phyloP scores from a whole-genome alignment of 1,140 invertebrate genomes.

The Aphaenogaster ashmeadi region DNA sequence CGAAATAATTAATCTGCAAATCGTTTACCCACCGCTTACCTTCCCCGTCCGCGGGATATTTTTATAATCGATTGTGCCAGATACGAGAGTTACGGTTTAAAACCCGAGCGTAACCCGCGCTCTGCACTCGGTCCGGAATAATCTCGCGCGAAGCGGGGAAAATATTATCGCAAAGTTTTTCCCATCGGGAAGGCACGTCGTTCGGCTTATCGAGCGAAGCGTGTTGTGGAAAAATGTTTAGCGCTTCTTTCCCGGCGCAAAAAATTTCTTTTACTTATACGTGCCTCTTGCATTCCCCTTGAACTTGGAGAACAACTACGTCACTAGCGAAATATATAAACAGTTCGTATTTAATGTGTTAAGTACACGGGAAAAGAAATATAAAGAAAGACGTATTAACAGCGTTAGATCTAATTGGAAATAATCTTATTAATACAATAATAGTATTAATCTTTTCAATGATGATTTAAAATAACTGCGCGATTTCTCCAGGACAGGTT shows the following conservation, averaged over 20 bases:
- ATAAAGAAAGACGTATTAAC: too few species aligned
- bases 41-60: not conserved
- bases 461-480: too few species aligned
- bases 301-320: not conserved
- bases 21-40: too few species aligned
- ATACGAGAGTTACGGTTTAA: not conserved
- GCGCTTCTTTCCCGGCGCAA: not conserved
- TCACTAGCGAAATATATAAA: not conserved
- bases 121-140: not conserved
- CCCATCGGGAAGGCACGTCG: not conserved
- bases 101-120: not conserved
- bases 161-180: constrained; percentile 7
- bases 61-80: not conserved
- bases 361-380: too few species aligned
- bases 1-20: not conserved
- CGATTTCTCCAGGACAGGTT: too few species aligned
- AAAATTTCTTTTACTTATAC: not conserved
- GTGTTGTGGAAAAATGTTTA: not conserved
- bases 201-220: not conserved
- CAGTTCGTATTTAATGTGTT: not conserved
- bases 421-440: too few species aligned
- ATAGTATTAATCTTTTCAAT: too few species aligned
- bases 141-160: not conserved
- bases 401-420: too few species aligned
- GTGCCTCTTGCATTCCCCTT: not conserved